Percentiles rank a stretch among this genome's conserved stretches.
Conservation (phyloP, 2,888 invertebrate genomes). For the Tenthredo notha region DNA sequence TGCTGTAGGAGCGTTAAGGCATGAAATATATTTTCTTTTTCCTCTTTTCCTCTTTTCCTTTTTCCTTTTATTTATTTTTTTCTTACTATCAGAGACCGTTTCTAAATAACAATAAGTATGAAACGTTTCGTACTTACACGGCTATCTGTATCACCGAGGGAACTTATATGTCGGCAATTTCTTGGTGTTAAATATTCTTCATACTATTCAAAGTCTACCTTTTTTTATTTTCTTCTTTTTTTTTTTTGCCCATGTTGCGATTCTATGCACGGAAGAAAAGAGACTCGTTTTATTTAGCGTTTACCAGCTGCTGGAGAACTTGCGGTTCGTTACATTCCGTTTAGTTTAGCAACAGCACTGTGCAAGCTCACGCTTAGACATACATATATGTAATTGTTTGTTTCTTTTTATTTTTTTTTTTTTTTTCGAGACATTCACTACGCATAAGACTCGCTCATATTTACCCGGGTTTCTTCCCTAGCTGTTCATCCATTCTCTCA, state of each 20-base stretch:
- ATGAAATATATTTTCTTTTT: too few species aligned
- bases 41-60: neutral
- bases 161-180: neutral
- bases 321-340: conserved; percentile 13
- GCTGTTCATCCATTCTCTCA: neutral
- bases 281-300: conserved; percentile 5
- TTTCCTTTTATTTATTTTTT: too few species aligned
- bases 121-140: neutral
- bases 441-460: neutral
- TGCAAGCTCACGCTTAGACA: neutral
- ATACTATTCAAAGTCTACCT: neutral
- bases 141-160: conserved; percentile 3
- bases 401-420: neutral
- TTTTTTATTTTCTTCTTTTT: too few species aligned
- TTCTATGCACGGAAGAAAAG: neutral
- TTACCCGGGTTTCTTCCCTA: neutral
- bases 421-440: neutral
- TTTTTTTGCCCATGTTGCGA: neutral
- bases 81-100: neutral
- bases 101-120: neutral
- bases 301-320: conserved; percentile 12
- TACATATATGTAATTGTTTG: neutral
- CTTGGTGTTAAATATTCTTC: conserved; percentile 13
- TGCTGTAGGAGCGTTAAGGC: neutral
- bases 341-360: neutral